A percentile compares a stretch with the other conserved stretches of the same genome.
phyloP scores from a whole-genome alignment of 2,888 invertebrate genomes.

The Microplitis manilae region DNA sequence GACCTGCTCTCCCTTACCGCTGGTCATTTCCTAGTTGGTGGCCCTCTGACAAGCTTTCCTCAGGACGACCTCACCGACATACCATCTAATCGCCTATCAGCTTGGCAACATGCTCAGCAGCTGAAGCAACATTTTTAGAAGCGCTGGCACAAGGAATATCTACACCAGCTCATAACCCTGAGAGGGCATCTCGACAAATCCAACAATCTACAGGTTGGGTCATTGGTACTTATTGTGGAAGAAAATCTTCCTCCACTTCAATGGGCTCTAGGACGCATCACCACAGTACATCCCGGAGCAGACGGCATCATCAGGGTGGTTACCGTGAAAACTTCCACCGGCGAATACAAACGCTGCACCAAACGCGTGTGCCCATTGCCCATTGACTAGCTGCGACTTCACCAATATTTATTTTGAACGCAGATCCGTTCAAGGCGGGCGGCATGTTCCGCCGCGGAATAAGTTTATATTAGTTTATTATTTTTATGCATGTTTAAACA shows the following conservation, averaged over 20 bases:
- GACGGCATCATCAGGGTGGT: not conserved
- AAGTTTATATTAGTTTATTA: too few relatives aligned
- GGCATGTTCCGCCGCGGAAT: too few relatives aligned
- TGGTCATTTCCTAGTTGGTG: constrained; percentile 46
- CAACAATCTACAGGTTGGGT: not conserved
- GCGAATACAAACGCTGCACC: not conserved
- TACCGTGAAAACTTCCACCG: not conserved
- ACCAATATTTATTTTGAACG: too few relatives aligned
- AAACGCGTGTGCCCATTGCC: not conserved
- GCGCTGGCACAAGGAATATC: constrained; percentile 46
- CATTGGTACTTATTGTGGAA: not conserved
- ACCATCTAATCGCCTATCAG: constrained; percentile 35
- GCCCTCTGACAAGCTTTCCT: constrained; percentile 39
- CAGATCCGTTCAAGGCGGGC: too few relatives aligned
- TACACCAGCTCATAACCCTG: constrained; percentile 34
- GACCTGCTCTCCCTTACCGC: constrained; percentile 42
- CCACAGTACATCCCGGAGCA: constrained; percentile 5
- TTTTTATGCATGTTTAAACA: too few relatives aligned
- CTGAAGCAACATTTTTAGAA: constrained; percentile 45
- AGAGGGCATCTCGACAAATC: constrained; percentile 1
- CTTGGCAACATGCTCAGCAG: constrained; percentile 17
- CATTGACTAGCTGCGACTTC: not conserved
- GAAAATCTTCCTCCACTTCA: not conserved
- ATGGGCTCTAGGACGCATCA: not conserved
- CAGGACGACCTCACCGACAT: constrained; percentile 19